Evolutionary conservation across 1,140 invertebrate species (phyloP).

Genomic region (Euura lappo): DNA sequence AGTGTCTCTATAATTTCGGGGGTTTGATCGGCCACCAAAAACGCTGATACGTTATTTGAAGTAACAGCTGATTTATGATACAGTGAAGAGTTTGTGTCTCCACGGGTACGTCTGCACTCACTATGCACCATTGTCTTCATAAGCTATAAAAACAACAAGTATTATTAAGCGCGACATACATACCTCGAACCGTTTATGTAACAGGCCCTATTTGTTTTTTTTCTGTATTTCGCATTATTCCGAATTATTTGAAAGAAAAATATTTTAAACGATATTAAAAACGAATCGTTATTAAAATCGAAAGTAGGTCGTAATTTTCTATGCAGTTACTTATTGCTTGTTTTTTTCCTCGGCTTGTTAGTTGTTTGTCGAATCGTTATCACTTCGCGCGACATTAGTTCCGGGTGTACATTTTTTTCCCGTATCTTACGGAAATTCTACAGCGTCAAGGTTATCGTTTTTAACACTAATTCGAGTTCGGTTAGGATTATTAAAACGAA

Average conservation of each 20-base stretch:
- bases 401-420: background rate
- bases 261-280: background rate
- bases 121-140: background rate
- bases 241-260: background rate
- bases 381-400: background rate
- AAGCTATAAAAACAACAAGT: background rate
- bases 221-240: background rate
- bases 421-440: background rate
- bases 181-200: background rate
- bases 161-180: background rate
- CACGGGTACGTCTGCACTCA: background rate
- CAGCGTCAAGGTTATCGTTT: background rate
- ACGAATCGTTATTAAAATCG: background rate
- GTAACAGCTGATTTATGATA: conserved; percentile 5
- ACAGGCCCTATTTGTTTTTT: background rate
- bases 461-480: background rate
- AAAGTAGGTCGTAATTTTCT: background rate
- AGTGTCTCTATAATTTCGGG: too few relatives aligned
- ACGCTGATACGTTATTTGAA: background rate
- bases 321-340: background rate
- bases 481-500: too few relatives aligned
- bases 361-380: background rate
- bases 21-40: background rate
- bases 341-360: background rate
- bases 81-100: background rate